A percentile compares a stretch with the other conserved stretches of the same genome.
phyloP scores from a whole-genome alignment of 2,113 vertebrate species.

The Corythoichthys intestinalis region DNA sequence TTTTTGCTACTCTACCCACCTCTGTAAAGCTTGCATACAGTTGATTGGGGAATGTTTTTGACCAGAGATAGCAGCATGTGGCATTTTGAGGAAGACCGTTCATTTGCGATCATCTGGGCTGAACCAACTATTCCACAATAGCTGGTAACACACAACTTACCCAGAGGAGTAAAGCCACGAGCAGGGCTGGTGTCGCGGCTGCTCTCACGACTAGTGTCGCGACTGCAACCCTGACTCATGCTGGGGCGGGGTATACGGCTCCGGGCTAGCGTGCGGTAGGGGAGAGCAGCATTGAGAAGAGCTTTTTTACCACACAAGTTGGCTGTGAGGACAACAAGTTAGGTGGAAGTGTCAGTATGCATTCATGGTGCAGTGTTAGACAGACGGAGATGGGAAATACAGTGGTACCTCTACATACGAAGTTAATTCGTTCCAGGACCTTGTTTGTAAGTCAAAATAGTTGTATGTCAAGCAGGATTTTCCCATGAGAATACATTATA shows the following conservation, averaged over 20 bases:
- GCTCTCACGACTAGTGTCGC: constrained; percentile 99
- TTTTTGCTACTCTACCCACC: constrained; percentile 1
- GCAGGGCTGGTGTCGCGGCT: constrained; percentile 99
- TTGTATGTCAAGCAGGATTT: no score
- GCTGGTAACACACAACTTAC: constrained; percentile 78
- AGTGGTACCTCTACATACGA: no score
- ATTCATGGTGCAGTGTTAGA: constrained; percentile 24
- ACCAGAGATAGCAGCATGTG: not conserved
- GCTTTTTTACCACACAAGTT: constrained; percentile 93
- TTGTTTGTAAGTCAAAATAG: no score
- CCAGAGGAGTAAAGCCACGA: constrained; percentile 93
- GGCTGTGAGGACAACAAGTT: constrained; percentile 76
- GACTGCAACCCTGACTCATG: constrained; percentile 99
- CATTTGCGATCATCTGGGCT: not conserved
- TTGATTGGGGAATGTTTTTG: not conserved
- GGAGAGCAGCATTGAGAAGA: constrained; percentile 92
- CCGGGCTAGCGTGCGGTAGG: constrained; percentile 97
- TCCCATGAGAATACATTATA: no score
- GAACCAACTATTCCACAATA: not conserved
- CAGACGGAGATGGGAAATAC: constrained; percentile 4
- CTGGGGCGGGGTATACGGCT: constrained; percentile 99
- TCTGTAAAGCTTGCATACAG: constrained; percentile 14
- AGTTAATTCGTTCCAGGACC: no score
- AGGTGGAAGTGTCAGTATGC: constrained; percentile 54
- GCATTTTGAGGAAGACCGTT: not conserved